Conservation (phyloP, 1,140 invertebrate genomes). For the Lucilia cuprina region DNA sequence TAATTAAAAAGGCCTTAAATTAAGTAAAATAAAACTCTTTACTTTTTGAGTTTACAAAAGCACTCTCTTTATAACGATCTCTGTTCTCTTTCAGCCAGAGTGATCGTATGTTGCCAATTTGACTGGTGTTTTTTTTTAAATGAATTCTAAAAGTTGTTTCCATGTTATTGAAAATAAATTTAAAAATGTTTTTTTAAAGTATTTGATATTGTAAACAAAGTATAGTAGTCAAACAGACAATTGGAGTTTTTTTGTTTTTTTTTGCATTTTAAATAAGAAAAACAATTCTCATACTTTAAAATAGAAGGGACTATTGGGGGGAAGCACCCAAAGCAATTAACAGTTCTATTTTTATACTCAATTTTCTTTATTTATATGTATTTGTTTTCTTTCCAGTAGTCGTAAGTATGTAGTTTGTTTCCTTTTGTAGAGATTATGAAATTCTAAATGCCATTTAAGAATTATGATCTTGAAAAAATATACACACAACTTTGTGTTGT, state of each 20-base stretch:
- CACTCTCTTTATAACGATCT: neutral
- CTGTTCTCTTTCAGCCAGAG: neutral
- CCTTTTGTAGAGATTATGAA: conserved; percentile 17
- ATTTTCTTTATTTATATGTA: neutral
- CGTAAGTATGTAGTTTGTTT: neutral
- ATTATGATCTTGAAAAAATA: conserved; percentile 30
- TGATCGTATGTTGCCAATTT: neutral
- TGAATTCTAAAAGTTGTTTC: neutral
- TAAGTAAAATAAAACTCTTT: neutral
- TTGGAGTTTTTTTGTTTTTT: neutral
- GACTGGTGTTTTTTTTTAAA: neutral
- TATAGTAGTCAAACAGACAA: neutral
- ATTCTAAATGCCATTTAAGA: neutral
- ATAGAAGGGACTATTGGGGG: neutral
- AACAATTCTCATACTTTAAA: neutral
- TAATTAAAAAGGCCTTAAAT: conserved; percentile 22
- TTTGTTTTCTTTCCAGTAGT: neutral
- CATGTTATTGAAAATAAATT: neutral
- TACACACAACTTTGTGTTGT: conserved; percentile 9
- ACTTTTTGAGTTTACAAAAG: neutral
- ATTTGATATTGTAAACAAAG: neutral
- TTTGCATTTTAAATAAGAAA: neutral
- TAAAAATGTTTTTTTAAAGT: neutral
- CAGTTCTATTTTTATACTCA: conserved; percentile 19
- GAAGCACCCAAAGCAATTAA: neutral